Conservation (phyloP, 2,113 vertebrate species). For the Elgaria multicarinata region DNA sequence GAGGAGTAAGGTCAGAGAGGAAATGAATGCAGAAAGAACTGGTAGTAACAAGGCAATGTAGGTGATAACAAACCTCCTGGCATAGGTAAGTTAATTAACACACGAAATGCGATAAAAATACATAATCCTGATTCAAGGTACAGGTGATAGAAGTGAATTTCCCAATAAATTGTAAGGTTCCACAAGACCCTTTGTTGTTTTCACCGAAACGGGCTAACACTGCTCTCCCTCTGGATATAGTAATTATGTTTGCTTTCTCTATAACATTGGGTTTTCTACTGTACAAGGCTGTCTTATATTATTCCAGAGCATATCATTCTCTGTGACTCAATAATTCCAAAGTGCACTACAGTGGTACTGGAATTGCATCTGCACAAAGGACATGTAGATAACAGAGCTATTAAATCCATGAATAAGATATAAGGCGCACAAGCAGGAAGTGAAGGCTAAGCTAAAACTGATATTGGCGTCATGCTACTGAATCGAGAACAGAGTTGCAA, state of each 20-base stretch:
- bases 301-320: neutral
- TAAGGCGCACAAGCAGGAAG: conserved; percentile 28
- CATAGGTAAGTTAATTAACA: neutral
- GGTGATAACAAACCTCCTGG: neutral
- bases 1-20: no score
- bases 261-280: neutral
- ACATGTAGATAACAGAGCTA: neutral
- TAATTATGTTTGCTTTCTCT: conserved; percentile 10
- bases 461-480: neutral
- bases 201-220: neutral
- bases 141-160: neutral
- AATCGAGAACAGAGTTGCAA: neutral
- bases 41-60: no score
- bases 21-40: no score
- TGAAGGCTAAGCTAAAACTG: conserved; percentile 15
- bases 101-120: neutral
- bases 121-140: neutral
- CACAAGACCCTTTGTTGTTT: neutral
- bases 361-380: conserved; percentile 3
- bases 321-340: neutral
- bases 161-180: neutral
- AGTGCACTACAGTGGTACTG: neutral
- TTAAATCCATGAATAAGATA: conserved; percentile 27
- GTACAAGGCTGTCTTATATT: neutral
- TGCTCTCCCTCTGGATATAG: neutral